Evolutionary conservation across 2,797 vertebrate species (phyloP).

Genomic region (Danio aesculapii): DNA sequence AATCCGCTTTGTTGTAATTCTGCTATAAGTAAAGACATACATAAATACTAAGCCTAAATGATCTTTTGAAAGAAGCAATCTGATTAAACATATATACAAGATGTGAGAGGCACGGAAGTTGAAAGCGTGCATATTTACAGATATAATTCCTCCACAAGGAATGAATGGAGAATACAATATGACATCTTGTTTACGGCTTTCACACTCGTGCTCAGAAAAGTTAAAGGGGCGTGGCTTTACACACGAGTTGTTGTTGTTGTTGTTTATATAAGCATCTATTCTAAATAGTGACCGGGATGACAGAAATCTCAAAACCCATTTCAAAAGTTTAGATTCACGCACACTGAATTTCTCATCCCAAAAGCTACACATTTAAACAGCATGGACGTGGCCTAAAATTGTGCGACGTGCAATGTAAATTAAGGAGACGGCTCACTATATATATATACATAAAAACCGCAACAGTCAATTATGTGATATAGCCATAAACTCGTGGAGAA

Average conservation of each 20-base stretch:
- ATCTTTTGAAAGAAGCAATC: too few species aligned
- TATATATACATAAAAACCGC: neutral
- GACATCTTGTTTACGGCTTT: neutral
- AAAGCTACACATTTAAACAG: constrained; percentile 10
- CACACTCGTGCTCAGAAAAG: constrained; percentile 9
- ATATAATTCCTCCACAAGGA: neutral
- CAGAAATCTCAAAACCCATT: neutral
- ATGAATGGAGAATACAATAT: neutral
- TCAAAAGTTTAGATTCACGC: neutral
- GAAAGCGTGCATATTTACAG: too few species aligned
- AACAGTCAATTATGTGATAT: neutral
- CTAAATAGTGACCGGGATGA: neutral
- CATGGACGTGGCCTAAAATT: constrained; percentile 16
- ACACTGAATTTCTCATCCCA: neutral
- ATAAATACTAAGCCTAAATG: too few species aligned
- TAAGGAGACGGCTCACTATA: neutral
- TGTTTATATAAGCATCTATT: constrained; percentile 51
- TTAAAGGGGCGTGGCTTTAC: constrained; percentile 61
- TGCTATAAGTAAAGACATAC: too few species aligned
- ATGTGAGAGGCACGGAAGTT: too few species aligned
- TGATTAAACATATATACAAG: too few species aligned
- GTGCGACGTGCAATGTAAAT: neutral
- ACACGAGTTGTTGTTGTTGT: constrained; percentile 37
- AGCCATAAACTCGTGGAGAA: neutral
- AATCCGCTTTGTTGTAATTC: too few species aligned